A percentile compares a stretch with the other conserved stretches of the same genome.
phyloP scores from a whole-genome alignment of 2,888 invertebrate genomes.

The Eupithecia centaureata region DNA sequence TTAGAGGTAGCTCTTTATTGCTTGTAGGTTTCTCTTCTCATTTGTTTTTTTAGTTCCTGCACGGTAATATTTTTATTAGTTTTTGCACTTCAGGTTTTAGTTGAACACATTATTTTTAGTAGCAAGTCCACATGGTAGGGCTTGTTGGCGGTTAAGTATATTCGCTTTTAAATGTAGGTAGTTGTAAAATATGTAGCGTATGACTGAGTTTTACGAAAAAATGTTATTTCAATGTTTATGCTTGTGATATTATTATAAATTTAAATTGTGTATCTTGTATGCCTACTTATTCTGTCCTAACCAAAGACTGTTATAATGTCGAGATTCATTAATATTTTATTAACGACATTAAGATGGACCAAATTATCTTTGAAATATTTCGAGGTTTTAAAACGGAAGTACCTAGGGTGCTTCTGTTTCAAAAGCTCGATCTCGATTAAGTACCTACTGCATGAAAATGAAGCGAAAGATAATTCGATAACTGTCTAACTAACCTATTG shows the following conservation, averaged over 20 bases:
- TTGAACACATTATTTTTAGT: slow-evolving; percentile 20
- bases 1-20: slow-evolving; percentile 49
- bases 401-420: too few relatives aligned
- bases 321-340: slow-evolving; percentile 62
- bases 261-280: slow-evolving; percentile 72
- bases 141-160: slow-evolving; percentile 14
- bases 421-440: too few relatives aligned
- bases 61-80: slow-evolving; percentile 32
- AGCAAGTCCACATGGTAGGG: slow-evolving; percentile 18
- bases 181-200: slow-evolving; percentile 36
- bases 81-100: slow-evolving; percentile 60
- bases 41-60: slow-evolving; percentile 40
- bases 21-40: slow-evolving; percentile 43
- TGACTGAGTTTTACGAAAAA: slow-evolving; percentile 53
- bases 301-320: slow-evolving; percentile 80
- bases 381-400: slow-evolving; percentile 41
- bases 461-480: slow-evolving; percentile 16
- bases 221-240: slow-evolving; percentile 65
- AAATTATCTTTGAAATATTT: slow-evolving; percentile 60
- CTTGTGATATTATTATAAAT: slow-evolving; percentile 80
- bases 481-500: slow-evolving; percentile 26
- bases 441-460: slow-evolving; percentile 3
- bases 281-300: slow-evolving; percentile 72
- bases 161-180: slow-evolving; percentile 24
- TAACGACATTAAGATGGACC: slow-evolving; percentile 76